Evolutionary conservation across 2,113 vertebrate genomes (phyloP).

Genomic region (Eidolon helvum): DNA sequence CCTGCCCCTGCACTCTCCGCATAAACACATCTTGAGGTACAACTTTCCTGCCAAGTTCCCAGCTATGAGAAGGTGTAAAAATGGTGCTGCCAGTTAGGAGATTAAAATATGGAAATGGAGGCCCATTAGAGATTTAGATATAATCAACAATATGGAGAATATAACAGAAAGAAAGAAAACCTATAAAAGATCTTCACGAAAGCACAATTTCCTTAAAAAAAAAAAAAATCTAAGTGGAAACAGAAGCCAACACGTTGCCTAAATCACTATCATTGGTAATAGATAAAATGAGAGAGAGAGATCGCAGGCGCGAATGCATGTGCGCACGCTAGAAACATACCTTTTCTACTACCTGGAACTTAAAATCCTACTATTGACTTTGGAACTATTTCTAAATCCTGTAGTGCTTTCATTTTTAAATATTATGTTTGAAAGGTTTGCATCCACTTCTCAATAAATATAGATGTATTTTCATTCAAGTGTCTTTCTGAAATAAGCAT

Average conservation of each 20-base stretch:
- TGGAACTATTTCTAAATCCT: constrained; percentile 31
- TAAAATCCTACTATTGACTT: constrained; percentile 36
- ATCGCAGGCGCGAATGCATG: rapidly evolving
- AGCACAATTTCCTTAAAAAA: background rate
- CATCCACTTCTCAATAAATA: constrained; percentile 46
- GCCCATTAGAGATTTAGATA: background rate
- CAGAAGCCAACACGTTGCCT: background rate
- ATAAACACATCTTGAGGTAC: background rate
- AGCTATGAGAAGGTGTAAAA: background rate
- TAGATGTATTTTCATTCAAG: background rate
- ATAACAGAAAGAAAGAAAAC: background rate
- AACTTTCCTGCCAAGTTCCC: background rate
- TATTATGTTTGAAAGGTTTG: constrained; percentile 31
- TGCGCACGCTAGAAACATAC: background rate
- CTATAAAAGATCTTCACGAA: background rate
- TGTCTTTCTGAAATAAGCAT: background rate
- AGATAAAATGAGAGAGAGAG: background rate
- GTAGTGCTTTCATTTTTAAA: constrained; percentile 18
- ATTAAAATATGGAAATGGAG: constrained; percentile 16
- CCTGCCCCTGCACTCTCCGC: background rate
- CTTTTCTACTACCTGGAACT: background rate
- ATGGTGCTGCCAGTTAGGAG: background rate
- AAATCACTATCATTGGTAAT: background rate
- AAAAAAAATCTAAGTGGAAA: background rate
- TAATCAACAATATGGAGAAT: background rate